Evolutionary conservation across 2,888 invertebrate species (phyloP), one percentile per base, ranked within the genome.

Genomic region (Lepidochrysops patricia): DNA sequence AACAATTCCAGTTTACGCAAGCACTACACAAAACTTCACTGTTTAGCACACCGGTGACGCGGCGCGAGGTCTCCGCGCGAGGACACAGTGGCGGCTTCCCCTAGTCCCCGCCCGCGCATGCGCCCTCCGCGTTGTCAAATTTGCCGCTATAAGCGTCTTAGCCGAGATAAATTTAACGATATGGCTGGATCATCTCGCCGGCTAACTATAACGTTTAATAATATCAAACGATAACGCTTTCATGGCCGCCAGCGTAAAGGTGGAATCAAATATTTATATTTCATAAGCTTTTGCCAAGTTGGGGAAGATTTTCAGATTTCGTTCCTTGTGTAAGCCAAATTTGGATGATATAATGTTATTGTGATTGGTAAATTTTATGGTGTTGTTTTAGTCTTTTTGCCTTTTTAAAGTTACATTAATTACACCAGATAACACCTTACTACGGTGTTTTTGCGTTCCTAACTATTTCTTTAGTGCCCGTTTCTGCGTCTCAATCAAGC

Each of bases 61-160:
- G 72, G 63, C 73, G 68, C 74, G 75, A 68, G 70, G 72, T 78
- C 72, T 71, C 70, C 71, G 70, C 74, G 70, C 71, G 73, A 74
- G 69, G 72, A 85, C 87, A 82, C 75, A 79, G 76, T 72, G 76
- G 61, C 64, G 64, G 71, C 69, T 66, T 70, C 71, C 72, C 70
- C 60, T 61, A 66, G 64, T 59, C 72, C 77, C 79, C 79, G 72
- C 72, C 66, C 70, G 83, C 69, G 75, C 86, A 87, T 86, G 87
- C 86, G 86, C 86, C 84, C 79, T 77, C 70, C 77, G 78, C 77
- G 79, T 79, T 82, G 80, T 84, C 74, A 75, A 75, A 66, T 70
- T 77, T 72, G 76, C 75, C 79, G 74, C 79, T 76, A 76, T 78
- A 77, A 83, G 78, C 74, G 74, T 73, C 76, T 69, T 72, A 75